phyloP scores from a whole-genome alignment of 2,113 vertebrate genomes.

The Dicaeum eximium region DNA sequence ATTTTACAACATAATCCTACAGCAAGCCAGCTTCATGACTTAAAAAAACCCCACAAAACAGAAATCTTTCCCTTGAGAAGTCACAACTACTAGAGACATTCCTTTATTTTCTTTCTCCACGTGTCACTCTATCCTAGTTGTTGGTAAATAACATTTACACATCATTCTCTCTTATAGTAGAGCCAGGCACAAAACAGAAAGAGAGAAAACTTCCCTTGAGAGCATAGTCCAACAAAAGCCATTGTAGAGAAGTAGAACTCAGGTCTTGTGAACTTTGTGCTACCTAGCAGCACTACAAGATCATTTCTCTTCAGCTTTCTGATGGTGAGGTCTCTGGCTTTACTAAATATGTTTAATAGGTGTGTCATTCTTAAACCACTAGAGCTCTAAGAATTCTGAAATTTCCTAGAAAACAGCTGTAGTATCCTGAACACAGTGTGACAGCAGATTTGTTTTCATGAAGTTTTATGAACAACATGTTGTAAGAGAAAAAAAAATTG shows the following conservation, averaged over 20 bases:
- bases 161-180: neutral
- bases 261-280: neutral
- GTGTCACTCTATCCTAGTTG: neutral
- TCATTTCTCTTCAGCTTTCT: neutral
- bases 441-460: neutral
- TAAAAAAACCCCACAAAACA: neutral
- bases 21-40: neutral
- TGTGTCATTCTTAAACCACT: neutral
- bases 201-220: neutral
- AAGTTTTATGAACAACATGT: neutral
- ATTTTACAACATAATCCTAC: neutral
- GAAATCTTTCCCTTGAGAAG: neutral
- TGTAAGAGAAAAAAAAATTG: neutral
- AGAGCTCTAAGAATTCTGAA: neutral
- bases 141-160: neutral
- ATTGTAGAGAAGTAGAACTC: neutral
- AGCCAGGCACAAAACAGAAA: neutral
- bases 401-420: neutral
- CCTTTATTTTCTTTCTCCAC: neutral
- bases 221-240: neutral
- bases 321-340: neutral
- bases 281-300: neutral
- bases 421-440: neutral
- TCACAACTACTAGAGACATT: neutral
- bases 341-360: neutral